phyloP scores from a whole-genome alignment of 2,113 vertebrate genomes.

The Rhagologus leucostigma region DNA sequence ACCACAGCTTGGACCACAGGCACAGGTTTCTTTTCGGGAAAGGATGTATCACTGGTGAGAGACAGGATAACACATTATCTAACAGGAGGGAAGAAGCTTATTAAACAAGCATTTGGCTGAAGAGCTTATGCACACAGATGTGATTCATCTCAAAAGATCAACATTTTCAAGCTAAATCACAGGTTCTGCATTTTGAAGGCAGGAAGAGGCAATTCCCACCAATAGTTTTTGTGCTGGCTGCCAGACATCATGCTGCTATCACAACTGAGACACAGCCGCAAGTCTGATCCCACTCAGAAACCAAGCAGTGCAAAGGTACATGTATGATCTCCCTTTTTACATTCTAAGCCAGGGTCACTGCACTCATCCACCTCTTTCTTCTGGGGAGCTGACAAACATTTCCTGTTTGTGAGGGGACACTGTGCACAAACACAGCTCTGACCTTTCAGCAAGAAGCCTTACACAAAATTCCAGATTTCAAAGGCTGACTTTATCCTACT shows the following conservation, averaged over 20 bases:
- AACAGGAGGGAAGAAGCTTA: neutral
- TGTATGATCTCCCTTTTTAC: accelerated
- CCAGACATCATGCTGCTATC: neutral
- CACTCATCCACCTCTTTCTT: neutral
- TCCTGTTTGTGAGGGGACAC: neutral
- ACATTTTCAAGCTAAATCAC: neutral
- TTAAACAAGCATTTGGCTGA: neutral
- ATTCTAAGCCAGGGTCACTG: neutral
- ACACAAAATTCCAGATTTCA: neutral
- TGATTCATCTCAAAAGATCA: neutral
- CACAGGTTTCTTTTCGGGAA: neutral
- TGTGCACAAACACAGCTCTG: neutral
- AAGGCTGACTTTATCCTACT: neutral
- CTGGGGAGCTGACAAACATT: neutral
- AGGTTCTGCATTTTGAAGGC: neutral
- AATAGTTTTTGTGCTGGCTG: neutral
- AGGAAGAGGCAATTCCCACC: neutral
- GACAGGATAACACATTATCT: neutral
- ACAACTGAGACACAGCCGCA: neutral
- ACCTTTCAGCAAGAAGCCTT: neutral
- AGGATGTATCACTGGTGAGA: neutral
- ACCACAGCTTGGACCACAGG: neutral
- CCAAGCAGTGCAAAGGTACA: neutral
- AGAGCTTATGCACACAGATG: neutral
- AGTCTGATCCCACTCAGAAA: neutral